Evolutionary conservation across 2,797 vertebrate genomes (phyloP), one percentile per base, ranked within the genome.

Genomic region (Atherinosoma microstoma): DNA sequence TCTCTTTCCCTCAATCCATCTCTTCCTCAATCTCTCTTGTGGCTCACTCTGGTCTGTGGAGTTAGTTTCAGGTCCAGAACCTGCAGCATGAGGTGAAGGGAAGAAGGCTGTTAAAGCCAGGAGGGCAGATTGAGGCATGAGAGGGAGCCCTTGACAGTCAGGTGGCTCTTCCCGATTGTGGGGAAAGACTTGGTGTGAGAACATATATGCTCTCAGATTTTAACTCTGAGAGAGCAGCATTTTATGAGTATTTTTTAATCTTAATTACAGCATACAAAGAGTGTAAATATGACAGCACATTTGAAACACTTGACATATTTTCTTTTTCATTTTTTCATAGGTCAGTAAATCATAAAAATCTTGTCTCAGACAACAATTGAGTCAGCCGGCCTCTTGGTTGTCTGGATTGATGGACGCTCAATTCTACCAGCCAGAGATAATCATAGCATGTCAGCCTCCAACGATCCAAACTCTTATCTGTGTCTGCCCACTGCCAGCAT

Each of bases 381-480:
- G 84, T 89, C 68, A 16, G 82, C 71, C 64, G 29, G 73, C 82
- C 78, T 87, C 77, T 78, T 67, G 67, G 86, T 87, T 76, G 42
- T 75, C 77, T 76, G 67, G 87, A 92, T 93, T 93, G 94, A 94
- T 93, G 87, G 90, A 88, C 67, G 87, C 81, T 94, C 90, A 90
- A 93, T 93, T 91, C 87, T 84, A 87, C 70, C 89, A 76, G 73
- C 79, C 60, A 73, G 79, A 90, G 92, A 94, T 94, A 93, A 94
- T 92, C 91, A 80, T 89, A 87, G 83, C 42, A 70, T 93, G 93
- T 94, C 92, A 92, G 90, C 83, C 85, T 85, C 84, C 85, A 89
- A 91, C 88, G 87, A 95, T 94, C 92, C 91, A 80, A 80, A 85
- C 72, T 84, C 93, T 95, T 95, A 94, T 94, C 94, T 91, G 79